A percentile compares a stretch with the other conserved stretches of the same genome.
Conservation (phyloP, 1,140 invertebrate genomes). For the Condylostylus longicornis region DNA sequence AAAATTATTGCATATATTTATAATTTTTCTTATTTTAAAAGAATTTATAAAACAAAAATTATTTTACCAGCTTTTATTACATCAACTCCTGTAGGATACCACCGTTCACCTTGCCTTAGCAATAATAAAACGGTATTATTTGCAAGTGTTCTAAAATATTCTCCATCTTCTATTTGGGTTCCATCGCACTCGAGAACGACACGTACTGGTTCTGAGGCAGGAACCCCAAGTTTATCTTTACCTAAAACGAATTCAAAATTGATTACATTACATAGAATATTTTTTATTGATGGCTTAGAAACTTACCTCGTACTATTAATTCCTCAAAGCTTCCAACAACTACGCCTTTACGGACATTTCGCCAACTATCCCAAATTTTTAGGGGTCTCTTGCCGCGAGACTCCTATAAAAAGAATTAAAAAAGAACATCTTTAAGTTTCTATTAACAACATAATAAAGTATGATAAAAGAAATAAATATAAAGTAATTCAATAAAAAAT, state of each 20-base stretch:
- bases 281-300: not conserved
- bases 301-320: slow-evolving; percentile 66
- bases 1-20: slow-evolving; percentile 12
- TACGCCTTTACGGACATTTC: slow-evolving; percentile 82
- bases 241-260: slow-evolving; percentile 36
- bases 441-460: not conserved
- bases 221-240: slow-evolving; percentile 77
- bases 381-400: slow-evolving; percentile 88
- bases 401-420: slow-evolving; percentile 46
- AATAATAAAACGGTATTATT: slow-evolving; percentile 81
- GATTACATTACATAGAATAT: not conserved
- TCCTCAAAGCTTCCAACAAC: slow-evolving; percentile 85
- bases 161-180: slow-evolving; percentile 87
- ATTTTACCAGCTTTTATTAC: slow-evolving; percentile 75
- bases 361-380: slow-evolving; percentile 93
- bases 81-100: slow-evolving; percentile 80
- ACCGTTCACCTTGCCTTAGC: slow-evolving; percentile 73
- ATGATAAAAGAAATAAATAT: too few species aligned
- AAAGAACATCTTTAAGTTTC: too few species aligned
- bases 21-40: not conserved
- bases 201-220: slow-evolving; percentile 63
- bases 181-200: slow-evolving; percentile 86
- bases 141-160: slow-evolving; percentile 80
- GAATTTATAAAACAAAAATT: not conserved
- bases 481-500: too few species aligned